phyloP scores from a whole-genome alignment of 2,888 invertebrate genomes.

The Cataglyphis albicans region DNA sequence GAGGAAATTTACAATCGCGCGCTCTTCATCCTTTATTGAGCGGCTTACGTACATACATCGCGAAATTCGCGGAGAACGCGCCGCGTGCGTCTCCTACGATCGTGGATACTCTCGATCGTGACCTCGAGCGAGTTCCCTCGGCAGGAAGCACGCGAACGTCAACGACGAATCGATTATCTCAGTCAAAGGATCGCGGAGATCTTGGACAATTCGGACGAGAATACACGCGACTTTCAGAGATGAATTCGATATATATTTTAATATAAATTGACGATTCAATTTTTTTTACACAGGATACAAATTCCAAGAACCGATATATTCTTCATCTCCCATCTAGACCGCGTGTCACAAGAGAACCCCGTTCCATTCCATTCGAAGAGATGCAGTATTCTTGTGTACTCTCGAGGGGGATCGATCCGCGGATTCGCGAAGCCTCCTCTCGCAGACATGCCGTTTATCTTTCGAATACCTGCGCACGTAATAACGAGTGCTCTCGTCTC shows the following conservation, averaged over 20 bases:
- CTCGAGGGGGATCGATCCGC: conserved; percentile 32
- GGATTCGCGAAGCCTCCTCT: conserved; percentile 35
- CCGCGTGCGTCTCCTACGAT: conserved; percentile 41
- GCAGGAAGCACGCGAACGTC: conserved; percentile 22
- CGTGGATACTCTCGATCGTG: conserved; percentile 54
- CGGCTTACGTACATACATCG: conserved; percentile 72
- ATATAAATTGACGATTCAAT: neutral
- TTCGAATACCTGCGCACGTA: conserved; percentile 67
- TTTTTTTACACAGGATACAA: neutral
- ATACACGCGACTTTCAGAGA: too few relatives aligned
- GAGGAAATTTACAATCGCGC: conserved; percentile 75
- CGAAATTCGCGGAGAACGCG: conserved; percentile 65
- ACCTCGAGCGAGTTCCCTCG: conserved; percentile 46
- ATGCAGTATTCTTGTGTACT: neutral
- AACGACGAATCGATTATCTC: conserved; percentile 33
- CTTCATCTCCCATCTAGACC: neutral
- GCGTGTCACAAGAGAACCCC: conserved; percentile 11
- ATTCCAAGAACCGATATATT: neutral
- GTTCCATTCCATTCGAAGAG: conserved; percentile 31
- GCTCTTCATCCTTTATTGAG: conserved; percentile 77
- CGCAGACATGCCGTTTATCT: conserved; percentile 47
- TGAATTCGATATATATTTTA: neutral
- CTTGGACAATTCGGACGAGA: neutral
- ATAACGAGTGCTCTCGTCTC: conserved; percentile 75
- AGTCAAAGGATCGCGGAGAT: neutral